A percentile compares a stretch with the other conserved stretches of the same genome.
Evolutionary conservation across 2,113 vertebrate genomes (phyloP).

Genomic region (Microcebus tavaratra): DNA sequence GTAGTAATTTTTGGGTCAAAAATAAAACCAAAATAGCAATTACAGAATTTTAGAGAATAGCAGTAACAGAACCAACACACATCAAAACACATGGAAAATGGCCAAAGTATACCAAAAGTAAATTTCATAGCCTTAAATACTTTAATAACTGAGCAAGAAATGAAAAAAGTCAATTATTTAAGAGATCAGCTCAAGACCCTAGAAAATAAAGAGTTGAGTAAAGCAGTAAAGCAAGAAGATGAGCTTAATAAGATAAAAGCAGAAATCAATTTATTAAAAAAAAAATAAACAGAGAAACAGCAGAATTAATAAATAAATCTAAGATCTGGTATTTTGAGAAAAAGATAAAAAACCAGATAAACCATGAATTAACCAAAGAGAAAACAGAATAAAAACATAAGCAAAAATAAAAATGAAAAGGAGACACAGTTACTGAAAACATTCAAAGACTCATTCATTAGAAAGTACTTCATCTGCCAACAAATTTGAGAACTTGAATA

Average conservation of each 20-base stretch:
- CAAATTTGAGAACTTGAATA: conserved; percentile 1
- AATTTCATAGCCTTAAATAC: conserved; percentile 50
- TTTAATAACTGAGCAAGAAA: conserved; percentile 49
- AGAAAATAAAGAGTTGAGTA: conserved; percentile 10
- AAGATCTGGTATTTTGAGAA: conserved; percentile 31
- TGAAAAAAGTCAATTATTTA: conserved; percentile 25
- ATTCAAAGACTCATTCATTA: background rate
- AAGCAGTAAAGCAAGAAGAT: background rate
- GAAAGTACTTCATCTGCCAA: background rate
- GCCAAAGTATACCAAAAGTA: conserved; percentile 40
- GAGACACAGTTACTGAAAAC: background rate
- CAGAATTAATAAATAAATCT: conserved; percentile 38
- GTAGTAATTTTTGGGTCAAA: conserved; percentile 71
- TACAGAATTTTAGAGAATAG: conserved; percentile 56
- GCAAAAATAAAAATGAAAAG: background rate
- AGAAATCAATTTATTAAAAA: conserved; percentile 34
- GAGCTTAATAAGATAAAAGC: background rate
- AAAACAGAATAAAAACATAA: background rate
- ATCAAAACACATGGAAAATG: conserved; percentile 62
- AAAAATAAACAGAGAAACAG: background rate
- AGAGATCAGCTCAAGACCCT: conserved; percentile 25
- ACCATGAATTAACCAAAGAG: conserved; percentile 9
- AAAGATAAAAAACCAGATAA: conserved; percentile 41
- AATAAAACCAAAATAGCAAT: conserved; percentile 74
- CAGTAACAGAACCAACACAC: conserved; percentile 54